A percentile compares a stretch with the other conserved stretches of the same genome.
Conservation (phyloP, 2,888 invertebrate genomes). For the Megalurothrips usitatus region DNA sequence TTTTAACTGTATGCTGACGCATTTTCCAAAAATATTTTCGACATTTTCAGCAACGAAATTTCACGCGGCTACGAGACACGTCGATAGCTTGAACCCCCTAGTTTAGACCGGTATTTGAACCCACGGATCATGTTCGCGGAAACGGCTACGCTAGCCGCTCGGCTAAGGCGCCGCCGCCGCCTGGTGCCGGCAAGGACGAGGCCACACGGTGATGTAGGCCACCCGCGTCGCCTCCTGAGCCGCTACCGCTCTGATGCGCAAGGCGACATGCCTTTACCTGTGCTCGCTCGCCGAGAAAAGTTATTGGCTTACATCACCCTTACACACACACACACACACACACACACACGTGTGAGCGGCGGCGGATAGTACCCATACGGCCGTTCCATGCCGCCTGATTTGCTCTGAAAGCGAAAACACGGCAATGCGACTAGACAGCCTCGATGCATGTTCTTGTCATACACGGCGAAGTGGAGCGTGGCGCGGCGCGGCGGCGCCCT, state of each 20-base stretch:
- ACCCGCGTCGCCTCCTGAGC: not conserved
- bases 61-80: too few species aligned
- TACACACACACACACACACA: not conserved
- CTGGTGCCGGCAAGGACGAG: too few species aligned
- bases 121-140: too few species aligned
- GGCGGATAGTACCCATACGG: not conserved
- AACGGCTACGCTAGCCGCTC: too few species aligned
- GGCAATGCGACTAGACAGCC: conserved; percentile 12
- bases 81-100: too few species aligned
- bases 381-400: not conserved
- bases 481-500: not conserved
- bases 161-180: too few species aligned
- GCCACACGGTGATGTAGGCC: not conserved
- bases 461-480: not conserved
- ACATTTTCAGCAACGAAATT: too few species aligned
- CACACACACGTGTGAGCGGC: not conserved
- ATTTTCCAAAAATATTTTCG: too few species aligned
- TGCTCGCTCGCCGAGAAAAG: not conserved
- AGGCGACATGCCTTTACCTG: too few species aligned
- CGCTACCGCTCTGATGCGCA: too few species aligned
- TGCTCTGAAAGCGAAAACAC: conserved; percentile 24
- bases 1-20: too few species aligned
- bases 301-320: conserved; percentile 18
- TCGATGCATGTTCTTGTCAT: conserved; percentile 14
- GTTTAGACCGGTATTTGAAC: too few species aligned